Evolutionary conservation across 2,888 invertebrate genomes (phyloP).

Genomic region (Gryllus longicercus): DNA sequence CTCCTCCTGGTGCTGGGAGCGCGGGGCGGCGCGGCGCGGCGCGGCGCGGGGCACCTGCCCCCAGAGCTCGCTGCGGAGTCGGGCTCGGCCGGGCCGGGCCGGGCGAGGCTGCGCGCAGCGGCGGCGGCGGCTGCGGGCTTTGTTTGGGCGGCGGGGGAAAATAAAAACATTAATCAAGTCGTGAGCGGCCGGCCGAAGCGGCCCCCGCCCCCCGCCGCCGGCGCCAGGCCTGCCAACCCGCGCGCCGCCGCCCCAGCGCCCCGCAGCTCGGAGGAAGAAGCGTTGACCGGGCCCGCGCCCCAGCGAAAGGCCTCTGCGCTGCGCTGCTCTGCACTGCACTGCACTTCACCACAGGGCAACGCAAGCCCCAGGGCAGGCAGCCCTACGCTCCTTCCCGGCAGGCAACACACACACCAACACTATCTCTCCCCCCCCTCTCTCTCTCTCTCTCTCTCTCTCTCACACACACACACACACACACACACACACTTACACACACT

Average conservation of each 20-base stretch:
- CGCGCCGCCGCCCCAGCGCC: not conserved
- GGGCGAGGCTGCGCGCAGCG: not conserved
- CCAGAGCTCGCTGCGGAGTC: not conserved
- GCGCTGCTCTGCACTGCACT: too few species aligned
- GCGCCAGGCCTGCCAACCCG: slow-evolving; percentile 18
- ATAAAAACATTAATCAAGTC: slow-evolving; percentile 26
- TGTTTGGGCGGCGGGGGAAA: slow-evolving; percentile 26
- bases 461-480: too few species aligned
- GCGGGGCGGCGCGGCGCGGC: not conserved
- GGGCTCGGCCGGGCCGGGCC: not conserved
- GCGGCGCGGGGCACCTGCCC: not conserved
- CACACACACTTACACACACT: too few species aligned
- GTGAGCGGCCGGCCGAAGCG: not conserved
- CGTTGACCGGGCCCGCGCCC: not conserved
- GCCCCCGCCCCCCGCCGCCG: not conserved
- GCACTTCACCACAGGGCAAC: too few species aligned
- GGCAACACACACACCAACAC: too few species aligned
- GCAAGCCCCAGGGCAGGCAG: too few species aligned
- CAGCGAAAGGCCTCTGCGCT: not conserved
- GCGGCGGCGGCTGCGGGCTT: not conserved
- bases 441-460: too few species aligned
- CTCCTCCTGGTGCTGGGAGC: not conserved
- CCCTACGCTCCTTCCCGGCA: too few species aligned
- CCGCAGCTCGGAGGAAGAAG: not conserved
- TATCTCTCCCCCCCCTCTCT: too few species aligned